Percentiles rank a stretch among this genome's conserved stretches.
phyloP scores from a whole-genome alignment of 2,797 vertebrate species.

The Phoebastria nigripes region DNA sequence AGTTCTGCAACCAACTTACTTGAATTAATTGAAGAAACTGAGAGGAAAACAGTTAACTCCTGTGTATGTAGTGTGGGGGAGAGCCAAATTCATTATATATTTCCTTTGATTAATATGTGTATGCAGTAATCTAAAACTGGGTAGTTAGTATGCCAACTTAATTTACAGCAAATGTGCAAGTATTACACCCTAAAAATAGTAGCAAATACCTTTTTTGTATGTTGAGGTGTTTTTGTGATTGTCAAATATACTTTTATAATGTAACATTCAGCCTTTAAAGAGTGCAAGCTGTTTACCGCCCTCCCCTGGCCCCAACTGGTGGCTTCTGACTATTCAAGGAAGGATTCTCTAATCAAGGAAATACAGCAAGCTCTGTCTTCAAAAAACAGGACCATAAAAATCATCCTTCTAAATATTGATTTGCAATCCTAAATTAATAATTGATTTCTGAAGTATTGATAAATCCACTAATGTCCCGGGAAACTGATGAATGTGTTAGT shows the following conservation, averaged over 20 bases:
- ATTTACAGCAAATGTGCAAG: not conserved
- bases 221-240: not conserved
- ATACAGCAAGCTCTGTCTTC: not conserved
- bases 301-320: not conserved
- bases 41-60: conserved; percentile 53
- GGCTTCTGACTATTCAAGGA: not conserved
- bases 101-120: not conserved
- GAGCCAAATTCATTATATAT: not conserved
- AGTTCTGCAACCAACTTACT: conserved; percentile 21
- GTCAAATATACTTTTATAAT: not conserved
- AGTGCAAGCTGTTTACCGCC: not conserved
- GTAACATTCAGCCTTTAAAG: not conserved
- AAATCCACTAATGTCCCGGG: not conserved
- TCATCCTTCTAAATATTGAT: not conserved
- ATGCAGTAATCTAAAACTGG: not conserved
- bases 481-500: not conserved
- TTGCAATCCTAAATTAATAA: not conserved
- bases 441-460: not conserved
- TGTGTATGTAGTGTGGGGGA: conserved; percentile 50
- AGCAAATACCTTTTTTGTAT: not conserved
- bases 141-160: not conserved
- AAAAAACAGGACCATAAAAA: not conserved
- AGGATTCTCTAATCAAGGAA: not conserved
- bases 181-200: not conserved
- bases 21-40: conserved; percentile 31